Conservation (phyloP, 2,888 invertebrate genomes). For the Ophion ellenae region DNA sequence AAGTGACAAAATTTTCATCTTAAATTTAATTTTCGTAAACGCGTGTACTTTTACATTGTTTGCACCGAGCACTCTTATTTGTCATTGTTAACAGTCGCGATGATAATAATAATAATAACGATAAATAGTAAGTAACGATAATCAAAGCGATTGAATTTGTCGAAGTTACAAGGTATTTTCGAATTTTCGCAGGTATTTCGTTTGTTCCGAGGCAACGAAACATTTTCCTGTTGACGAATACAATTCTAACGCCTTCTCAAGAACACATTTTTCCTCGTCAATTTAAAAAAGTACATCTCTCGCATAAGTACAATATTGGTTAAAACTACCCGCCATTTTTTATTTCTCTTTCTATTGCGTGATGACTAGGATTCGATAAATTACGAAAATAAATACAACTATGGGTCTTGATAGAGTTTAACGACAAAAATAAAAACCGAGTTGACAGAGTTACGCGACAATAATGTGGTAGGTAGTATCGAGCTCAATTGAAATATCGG, state of each 20-base stretch:
- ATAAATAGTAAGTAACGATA: slow-evolving; percentile 13
- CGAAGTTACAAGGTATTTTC: slow-evolving; percentile 11
- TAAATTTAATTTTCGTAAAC: slow-evolving; percentile 37
- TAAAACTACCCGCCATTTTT: slow-evolving; percentile 37
- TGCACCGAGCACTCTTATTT: slow-evolving; percentile 46
- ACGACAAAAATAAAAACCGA: slow-evolving; percentile 31
- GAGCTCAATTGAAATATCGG: slow-evolving; percentile 23
- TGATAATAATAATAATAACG: slow-evolving; percentile 34
- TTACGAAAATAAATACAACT: slow-evolving; percentile 45
- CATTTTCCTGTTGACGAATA: slow-evolving; percentile 27
- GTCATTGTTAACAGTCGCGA: not conserved
- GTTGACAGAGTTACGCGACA: slow-evolving; percentile 22
- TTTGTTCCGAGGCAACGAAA: slow-evolving; percentile 16
- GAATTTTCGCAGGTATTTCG: not conserved
- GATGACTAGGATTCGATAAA: slow-evolving; percentile 57
- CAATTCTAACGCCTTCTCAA: slow-evolving; percentile 35
- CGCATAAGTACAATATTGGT: slow-evolving; percentile 53
- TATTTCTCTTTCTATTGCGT: slow-evolving; percentile 53
- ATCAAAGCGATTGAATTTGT: slow-evolving; percentile 11
- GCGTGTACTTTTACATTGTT: slow-evolving; percentile 23
- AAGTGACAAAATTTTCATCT: slow-evolving; percentile 28
- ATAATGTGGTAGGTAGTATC: slow-evolving; percentile 3
- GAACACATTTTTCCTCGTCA: slow-evolving; percentile 37
- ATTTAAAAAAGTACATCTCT: slow-evolving; percentile 59
- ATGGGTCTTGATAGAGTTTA: slow-evolving; percentile 32